Base-by-base conservation (phyloP, 2,888 invertebrate genomes). In the Nematopogon swammerdamellus region DNA sequence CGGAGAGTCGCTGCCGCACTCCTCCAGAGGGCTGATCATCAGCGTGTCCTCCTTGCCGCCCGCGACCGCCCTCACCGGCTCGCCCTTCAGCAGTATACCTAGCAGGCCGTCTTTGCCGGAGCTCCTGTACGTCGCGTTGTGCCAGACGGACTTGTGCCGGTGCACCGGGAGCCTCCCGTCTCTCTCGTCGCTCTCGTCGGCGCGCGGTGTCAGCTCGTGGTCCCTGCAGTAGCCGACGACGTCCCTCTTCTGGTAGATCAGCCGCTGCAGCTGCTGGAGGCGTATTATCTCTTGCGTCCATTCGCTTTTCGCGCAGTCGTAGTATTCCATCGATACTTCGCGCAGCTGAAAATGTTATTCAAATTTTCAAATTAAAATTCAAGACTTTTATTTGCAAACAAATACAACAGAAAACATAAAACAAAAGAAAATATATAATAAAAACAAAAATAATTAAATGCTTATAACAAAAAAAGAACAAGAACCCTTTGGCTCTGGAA, bases 281-380 rank as follows among this genome's bases (percentile, higher is more conserved):
- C 71, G 69, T 2, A 76, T 62, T 49, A 83, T 62, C 54, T 80
- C 76, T 1, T 66, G 62, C 16, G 68, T 71, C 74, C 75, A 79
- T 43, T 81, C 70, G 52, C 67, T 65, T 19, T 66, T 64, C 52
- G 81, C 80, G 61, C 89, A 91, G 63, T 85, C 87, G 60, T 85
- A 82, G 65, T 91, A 91, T 57, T 88, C 86, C 62, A 89, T 74
- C 18, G 85, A 87, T 19, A 89, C 72, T 76, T 90, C 88, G 56
- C 85, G 83, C 46, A 92, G 63, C 91, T 91, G 65, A 51, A 62
- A 63, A 19, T n/a, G n/a, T n/a, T n/a, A n/a, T n/a, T n/a, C n/a
- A n/a, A n/a, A n/a, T 49, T 14, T 18, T 8, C 49, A 49, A 18
- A 49, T 18, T 16, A 49, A n/a, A 51, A 53, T 29, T 47, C n/a